phyloP scores from a whole-genome alignment of 2,888 invertebrate genomes.

The Sinelater perroti region DNA sequence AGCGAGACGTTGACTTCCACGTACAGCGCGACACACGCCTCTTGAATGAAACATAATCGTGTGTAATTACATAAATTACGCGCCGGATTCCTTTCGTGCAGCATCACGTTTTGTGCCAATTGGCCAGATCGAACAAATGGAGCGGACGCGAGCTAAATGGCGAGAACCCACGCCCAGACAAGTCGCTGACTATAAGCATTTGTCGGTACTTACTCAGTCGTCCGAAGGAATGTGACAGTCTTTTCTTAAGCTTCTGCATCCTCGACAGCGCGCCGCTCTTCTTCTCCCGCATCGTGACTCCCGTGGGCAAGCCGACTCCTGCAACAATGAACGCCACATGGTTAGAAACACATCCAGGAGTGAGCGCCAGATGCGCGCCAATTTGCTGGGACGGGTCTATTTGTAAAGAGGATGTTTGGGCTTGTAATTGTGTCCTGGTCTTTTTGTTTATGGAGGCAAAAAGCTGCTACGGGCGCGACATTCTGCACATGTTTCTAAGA shows the following conservation, averaged over 20 bases:
- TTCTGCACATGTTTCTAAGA: no score
- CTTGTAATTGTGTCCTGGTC: no score
- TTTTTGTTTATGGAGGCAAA: no score
- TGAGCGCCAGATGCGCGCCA: constrained; percentile 14
- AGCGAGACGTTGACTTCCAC: constrained; percentile 18
- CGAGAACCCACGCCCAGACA: neutral
- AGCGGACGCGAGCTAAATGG: neutral
- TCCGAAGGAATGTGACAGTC: constrained; percentile 95
- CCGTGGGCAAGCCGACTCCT: constrained; percentile 63
- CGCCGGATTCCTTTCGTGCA: constrained; percentile 2
- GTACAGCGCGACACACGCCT: constrained; percentile 14
- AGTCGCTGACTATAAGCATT: neutral
- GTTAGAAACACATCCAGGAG: constrained; percentile 10
- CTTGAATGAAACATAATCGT: constrained; percentile 21
- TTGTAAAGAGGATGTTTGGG: constrained; percentile 14
- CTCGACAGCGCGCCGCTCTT: constrained; percentile 90
- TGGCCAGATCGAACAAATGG: neutral
- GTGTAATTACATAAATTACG: constrained; percentile 17
- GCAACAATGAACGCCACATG: constrained; percentile 53
- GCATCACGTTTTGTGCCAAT: constrained; percentile 15
- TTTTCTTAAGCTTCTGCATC: constrained; percentile 94
- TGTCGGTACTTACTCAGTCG: constrained; percentile 84
- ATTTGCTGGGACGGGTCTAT: constrained; percentile 6
- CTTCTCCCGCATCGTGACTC: constrained; percentile 92
- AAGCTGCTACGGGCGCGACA: no score